phyloP scores from a whole-genome alignment of 2,113 vertebrate species.

The Poeciliopsis retropinna region DNA sequence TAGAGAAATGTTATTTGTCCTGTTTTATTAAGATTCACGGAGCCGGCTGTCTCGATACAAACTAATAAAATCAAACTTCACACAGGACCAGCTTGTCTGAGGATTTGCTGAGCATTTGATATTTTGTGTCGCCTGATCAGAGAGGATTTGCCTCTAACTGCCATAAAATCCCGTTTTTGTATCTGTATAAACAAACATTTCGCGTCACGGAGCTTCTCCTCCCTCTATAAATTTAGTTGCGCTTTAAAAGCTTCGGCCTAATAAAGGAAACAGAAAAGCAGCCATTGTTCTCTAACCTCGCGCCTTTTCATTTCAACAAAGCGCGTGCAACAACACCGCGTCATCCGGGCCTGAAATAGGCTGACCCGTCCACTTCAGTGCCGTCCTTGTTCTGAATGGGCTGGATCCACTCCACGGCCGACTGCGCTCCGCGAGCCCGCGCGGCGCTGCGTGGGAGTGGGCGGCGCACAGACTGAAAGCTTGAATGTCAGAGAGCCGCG shows the following conservation, averaged over 20 bases:
- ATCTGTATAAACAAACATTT: not conserved
- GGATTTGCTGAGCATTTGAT: not conserved
- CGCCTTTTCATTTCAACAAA: not conserved
- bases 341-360: not conserved
- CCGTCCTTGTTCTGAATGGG: constrained; percentile 11
- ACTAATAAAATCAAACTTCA: not conserved
- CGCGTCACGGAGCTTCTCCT: not conserved
- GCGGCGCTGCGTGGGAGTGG: constrained; percentile 39
- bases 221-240: not conserved
- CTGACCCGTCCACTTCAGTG: not conserved
- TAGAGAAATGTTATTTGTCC: too few species aligned
- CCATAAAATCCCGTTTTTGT: too few species aligned
- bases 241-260: not conserved
- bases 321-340: not conserved
- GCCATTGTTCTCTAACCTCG: not conserved
- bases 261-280: not conserved
- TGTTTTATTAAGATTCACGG: too few species aligned
- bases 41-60: too few species aligned
- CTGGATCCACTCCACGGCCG: constrained; percentile 3
- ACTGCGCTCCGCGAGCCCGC: constrained; percentile 7
- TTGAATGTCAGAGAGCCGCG: constrained; percentile 47
- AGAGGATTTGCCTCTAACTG: not conserved
- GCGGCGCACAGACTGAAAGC: constrained; percentile 26
- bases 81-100: not conserved
- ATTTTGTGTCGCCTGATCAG: too few species aligned